A percentile compares a stretch with the other conserved stretches of the same genome.
These are phyloP conservation scores for Leptinotarsa peninsularis DNA, from an alignment of 2,888 invertebrate genomes.

Conservation along the genomic window DNA sequence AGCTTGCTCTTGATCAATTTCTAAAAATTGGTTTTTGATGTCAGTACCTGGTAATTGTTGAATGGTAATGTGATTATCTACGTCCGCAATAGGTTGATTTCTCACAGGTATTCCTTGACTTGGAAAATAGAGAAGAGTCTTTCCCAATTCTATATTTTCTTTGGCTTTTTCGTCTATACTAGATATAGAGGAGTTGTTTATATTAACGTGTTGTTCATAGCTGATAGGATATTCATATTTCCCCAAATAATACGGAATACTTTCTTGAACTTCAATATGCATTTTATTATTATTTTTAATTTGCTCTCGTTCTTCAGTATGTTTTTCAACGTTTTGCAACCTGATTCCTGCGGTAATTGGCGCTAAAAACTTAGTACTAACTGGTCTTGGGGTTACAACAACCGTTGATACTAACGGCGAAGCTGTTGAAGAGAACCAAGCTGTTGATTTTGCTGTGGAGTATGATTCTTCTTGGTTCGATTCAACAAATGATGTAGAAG, in stretches of 20 bases:
- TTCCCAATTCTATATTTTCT: slow-evolving; percentile 67
- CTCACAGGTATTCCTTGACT: slow-evolving; percentile 8
- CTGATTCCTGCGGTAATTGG: slow-evolving; percentile 73
- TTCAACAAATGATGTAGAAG: slow-evolving; percentile 52
- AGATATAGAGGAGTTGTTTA: slow-evolving; percentile 54
- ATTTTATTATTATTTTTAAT: slow-evolving; percentile 63
- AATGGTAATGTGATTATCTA: slow-evolving; percentile 37
- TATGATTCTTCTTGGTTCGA: slow-evolving; percentile 38
- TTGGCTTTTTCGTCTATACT: slow-evolving; percentile 54
- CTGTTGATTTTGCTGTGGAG: slow-evolving; percentile 51
- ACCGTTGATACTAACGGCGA: slow-evolving; percentile 55
- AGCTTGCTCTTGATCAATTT: slow-evolving; percentile 50
- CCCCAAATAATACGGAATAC: slow-evolving; percentile 70
- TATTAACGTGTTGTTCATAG: slow-evolving; percentile 57
- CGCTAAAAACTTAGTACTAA: slow-evolving; percentile 71
- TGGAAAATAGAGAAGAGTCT: slow-evolving; percentile 57
- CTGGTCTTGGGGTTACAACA: slow-evolving; percentile 71
- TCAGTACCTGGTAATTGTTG: slow-evolving; percentile 42
- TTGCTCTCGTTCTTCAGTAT: slow-evolving; percentile 32
- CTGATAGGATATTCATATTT: slow-evolving; percentile 66
- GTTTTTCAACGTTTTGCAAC: slow-evolving; percentile 65
- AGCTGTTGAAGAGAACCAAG: slow-evolving; percentile 46
- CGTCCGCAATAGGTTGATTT: slow-evolving; percentile 23
- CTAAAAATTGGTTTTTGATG: slow-evolving; percentile 44
- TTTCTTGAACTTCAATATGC: slow-evolving; percentile 75